phyloP scores from a whole-genome alignment of 2,797 vertebrate genomes.

The Erpetoichthys calabaricus region DNA sequence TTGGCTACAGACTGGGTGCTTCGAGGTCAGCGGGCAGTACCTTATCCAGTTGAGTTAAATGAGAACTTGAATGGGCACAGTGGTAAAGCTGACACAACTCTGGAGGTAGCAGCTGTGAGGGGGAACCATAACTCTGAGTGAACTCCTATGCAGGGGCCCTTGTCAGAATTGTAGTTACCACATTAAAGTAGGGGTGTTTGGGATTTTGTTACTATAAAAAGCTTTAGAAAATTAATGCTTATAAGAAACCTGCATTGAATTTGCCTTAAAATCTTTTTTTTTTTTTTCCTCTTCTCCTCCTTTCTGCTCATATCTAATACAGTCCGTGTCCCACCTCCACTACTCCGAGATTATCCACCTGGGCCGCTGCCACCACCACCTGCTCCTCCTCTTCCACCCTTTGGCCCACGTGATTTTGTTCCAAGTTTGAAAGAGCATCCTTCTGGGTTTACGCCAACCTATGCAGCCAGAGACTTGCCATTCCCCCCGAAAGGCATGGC shows the following conservation, averaged over 20 bases:
- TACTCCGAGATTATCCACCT: slow-evolving; percentile 43
- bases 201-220: background rate
- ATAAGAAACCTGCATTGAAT: too few species aligned
- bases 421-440: slow-evolving; percentile 36
- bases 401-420: slow-evolving; percentile 20
- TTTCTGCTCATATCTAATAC: slow-evolving; percentile 11
- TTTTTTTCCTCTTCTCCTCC: background rate
- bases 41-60: too few species aligned
- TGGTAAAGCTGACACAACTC: too few species aligned
- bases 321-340: slow-evolving; percentile 38
- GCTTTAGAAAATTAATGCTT: too few species aligned
- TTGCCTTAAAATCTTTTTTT: background rate
- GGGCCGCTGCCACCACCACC: slow-evolving; percentile 37
- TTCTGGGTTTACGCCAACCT: slow-evolving; percentile 9
- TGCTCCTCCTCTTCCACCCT: slow-evolving; percentile 13
- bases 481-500: slow-evolving; percentile 42
- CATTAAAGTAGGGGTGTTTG: too few species aligned
- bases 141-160: too few species aligned
- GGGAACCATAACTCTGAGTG: too few species aligned
- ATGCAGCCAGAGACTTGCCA: slow-evolving; percentile 50
- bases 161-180: too few species aligned
- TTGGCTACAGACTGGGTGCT: too few species aligned
- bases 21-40: too few species aligned
- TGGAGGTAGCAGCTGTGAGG: too few species aligned
- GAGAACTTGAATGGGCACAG: too few species aligned